Percentiles rank a stretch among this genome's conserved stretches.
phyloP scores from a whole-genome alignment of 30 jellyfish, hydroid and myxozoan genomes.

The Morbakka virulenta region DNA sequence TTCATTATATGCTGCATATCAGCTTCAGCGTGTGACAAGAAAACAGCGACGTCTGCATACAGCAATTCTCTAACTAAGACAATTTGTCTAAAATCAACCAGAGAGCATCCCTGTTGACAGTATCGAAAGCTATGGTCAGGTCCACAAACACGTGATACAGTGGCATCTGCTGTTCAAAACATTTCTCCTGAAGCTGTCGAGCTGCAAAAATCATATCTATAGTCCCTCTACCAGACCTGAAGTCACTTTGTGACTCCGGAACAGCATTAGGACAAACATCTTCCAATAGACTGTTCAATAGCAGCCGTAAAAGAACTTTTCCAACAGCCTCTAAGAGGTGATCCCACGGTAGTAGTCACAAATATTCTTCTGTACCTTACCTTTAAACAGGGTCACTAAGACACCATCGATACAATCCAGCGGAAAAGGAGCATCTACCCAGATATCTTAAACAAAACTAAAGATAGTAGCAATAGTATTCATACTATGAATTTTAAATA shows the following conservation, averaged over 20 bases:
- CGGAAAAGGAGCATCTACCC: neutral
- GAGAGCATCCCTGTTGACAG: neutral
- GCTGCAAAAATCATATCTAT: slow-evolving; percentile 46
- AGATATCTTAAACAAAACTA: no score
- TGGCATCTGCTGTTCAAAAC: slow-evolving; percentile 18
- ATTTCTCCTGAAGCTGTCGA: slow-evolving; percentile 52
- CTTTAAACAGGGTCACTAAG: neutral
- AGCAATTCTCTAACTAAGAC: no score
- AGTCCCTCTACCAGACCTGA: slow-evolving; percentile 17
- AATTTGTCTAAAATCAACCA: neutral
- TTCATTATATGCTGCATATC: neutral
- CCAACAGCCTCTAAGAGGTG: slow-evolving; percentile 3
- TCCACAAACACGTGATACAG: slow-evolving; percentile 30
- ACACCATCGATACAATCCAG: neutral
- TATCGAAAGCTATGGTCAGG: slow-evolving; percentile 20
- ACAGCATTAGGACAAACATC: slow-evolving; percentile 3
- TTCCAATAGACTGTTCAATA: slow-evolving; percentile 1
- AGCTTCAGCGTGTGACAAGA: neutral
- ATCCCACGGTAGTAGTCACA: neutral
- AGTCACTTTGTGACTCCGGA: slow-evolving; percentile 54
- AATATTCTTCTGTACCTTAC: neutral
- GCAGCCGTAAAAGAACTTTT: slow-evolving; percentile 20
- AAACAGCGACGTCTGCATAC: neutral
- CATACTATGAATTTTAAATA: neutral
- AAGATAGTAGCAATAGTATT: neutral